phyloP scores from a whole-genome alignment of 2,797 vertebrate genomes.

The Malacoctenus gilli region DNA sequence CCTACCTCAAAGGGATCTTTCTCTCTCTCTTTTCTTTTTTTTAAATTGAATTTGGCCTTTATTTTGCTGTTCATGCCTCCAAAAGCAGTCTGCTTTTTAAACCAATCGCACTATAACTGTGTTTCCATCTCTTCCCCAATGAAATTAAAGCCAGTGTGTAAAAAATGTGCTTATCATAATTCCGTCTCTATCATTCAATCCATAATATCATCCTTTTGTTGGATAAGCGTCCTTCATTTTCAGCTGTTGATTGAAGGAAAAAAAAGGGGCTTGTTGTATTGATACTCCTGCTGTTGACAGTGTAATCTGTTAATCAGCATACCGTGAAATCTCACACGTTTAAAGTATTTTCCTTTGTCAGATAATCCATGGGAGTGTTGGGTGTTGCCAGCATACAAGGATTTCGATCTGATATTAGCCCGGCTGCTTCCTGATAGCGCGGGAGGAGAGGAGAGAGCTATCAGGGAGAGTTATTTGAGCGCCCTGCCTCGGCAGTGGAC shows the following conservation, averaged over 20 bases:
- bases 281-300: not conserved
- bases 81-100: not conserved
- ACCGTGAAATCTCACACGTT: not conserved
- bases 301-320: slow-evolving; percentile 2
- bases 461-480: slow-evolving; percentile 76
- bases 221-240: not conserved
- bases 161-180: not conserved
- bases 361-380: slow-evolving; percentile 17
- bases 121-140: not conserved
- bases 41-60: not conserved
- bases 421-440: slow-evolving; percentile 41
- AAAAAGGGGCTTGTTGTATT: not conserved
- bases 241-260: no score
- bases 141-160: no score
- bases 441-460: slow-evolving; percentile 60
- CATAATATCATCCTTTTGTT: not conserved
- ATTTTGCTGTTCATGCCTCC: not conserved
- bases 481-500: slow-evolving; percentile 52
- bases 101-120: no score
- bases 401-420: slow-evolving; percentile 51
- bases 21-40: not conserved
- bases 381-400: slow-evolving; percentile 34
- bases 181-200: not conserved
- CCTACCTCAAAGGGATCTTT: not conserved
- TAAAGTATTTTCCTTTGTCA: slow-evolving; percentile 4